Evolutionary conservation across 1,140 invertebrate genomes (phyloP).

Genomic region (Tetragnatha versicolor): DNA sequence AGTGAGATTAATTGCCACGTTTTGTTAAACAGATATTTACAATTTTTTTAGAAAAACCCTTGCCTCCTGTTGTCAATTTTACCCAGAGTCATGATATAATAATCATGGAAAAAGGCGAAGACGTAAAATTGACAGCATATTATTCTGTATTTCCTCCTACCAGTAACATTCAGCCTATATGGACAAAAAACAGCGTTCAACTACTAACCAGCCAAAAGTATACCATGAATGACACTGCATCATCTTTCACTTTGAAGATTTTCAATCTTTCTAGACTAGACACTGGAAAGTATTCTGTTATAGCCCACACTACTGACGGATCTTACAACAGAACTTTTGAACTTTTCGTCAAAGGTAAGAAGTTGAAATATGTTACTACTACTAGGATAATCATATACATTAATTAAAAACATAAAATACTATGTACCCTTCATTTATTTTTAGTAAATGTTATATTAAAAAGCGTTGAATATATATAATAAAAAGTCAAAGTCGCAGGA

Average conservation of each 20-base stretch:
- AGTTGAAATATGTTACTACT: not conserved
- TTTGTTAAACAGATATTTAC: not conserved
- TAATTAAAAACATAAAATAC: too few relatives aligned
- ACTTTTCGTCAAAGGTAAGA: constrained; percentile 21
- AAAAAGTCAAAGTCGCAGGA: too few relatives aligned
- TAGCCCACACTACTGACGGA: not conserved
- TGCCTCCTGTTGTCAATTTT: constrained; percentile 49
- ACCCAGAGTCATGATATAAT: constrained; percentile 33
- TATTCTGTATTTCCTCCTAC: constrained; percentile 30
- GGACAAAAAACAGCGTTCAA: constrained; percentile 13
- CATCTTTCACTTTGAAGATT: constrained; percentile 2
- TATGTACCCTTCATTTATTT: too few relatives aligned
- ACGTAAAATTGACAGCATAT: not conserved
- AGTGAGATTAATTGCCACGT: too few relatives aligned
- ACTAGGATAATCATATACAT: too few relatives aligned
- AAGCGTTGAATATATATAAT: too few relatives aligned
- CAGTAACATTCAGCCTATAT: not conserved
- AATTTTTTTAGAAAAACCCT: constrained; percentile 45
- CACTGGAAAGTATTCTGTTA: constrained; percentile 11
- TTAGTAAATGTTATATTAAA: too few relatives aligned
- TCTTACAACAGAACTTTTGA: constrained; percentile 3
- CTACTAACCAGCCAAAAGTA: constrained; percentile 4
- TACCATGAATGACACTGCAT: not conserved
- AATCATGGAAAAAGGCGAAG: not conserved
- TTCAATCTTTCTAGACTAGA: constrained; percentile 10